Conservation (phyloP, 2,797 vertebrate species). For the Odontamblyopus lacepedii region DNA sequence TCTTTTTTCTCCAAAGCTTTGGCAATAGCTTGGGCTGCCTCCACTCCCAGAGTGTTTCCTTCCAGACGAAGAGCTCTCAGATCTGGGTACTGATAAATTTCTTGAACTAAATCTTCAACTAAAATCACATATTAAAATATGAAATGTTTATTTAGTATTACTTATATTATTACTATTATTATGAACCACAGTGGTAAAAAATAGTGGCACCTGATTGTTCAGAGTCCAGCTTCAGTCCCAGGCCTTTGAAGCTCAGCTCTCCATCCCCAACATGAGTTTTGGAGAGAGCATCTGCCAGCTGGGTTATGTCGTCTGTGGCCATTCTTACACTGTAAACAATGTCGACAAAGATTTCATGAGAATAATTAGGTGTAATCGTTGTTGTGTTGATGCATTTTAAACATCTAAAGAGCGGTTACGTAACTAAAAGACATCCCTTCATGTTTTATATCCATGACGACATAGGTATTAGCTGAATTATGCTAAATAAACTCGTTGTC, state of each 20-base stretch:
- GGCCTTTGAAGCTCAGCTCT: conserved; percentile 93
- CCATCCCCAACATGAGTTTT: conserved; percentile 89
- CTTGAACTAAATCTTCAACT: conserved; percentile 87
- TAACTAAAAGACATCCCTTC: background rate
- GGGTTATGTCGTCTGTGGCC: conserved; percentile 90
- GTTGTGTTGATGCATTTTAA: background rate
- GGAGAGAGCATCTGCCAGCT: conserved; percentile 87
- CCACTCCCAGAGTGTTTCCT: conserved; percentile 94
- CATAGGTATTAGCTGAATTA: conserved; percentile 1
- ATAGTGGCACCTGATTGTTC: conserved; percentile 83
- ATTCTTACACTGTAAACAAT: conserved; percentile 66
- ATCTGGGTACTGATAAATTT: conserved; percentile 85
- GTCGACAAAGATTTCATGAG: background rate
- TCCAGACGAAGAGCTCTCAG: conserved; percentile 89
- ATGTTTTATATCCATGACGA: background rate
- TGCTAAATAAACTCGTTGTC: background rate
- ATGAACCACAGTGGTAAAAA: too few species aligned
- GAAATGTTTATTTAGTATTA: background rate
- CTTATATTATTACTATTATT: background rate
- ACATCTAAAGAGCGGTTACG: background rate
- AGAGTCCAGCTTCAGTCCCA: conserved; percentile 89
- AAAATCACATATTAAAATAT: conserved; percentile 22
- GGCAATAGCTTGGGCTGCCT: conserved; percentile 91
- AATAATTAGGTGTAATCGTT: background rate
- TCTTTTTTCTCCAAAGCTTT: conserved; percentile 89